Conservation (phyloP, 1,140 invertebrate species). For the Drosophila guanche region DNA sequence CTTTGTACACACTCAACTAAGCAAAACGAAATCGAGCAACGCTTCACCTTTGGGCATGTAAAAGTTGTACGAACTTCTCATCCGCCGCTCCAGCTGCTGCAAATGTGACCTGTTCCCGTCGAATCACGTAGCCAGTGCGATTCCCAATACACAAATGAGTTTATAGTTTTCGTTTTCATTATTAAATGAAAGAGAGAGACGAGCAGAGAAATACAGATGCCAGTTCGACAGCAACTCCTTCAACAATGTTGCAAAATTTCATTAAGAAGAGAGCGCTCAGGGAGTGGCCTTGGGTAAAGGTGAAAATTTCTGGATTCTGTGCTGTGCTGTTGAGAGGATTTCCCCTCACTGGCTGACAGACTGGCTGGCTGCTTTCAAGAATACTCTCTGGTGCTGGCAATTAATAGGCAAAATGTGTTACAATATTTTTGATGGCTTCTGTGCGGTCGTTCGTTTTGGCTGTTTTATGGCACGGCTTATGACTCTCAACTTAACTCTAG, state of each 20-base stretch:
- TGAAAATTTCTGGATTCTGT: conserved; percentile 23
- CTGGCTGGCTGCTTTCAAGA: neutral
- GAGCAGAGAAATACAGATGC: conserved; percentile 5
- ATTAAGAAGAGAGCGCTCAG: conserved; percentile 44
- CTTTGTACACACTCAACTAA: neutral
- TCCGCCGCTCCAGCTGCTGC: conserved; percentile 20
- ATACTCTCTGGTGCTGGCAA: conserved; percentile 37
- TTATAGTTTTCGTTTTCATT: conserved; percentile 63
- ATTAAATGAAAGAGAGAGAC: conserved; percentile 33
- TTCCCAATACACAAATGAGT: conserved; percentile 69
- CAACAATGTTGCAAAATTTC: conserved; percentile 67
- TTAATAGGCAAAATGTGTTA: conserved; percentile 78
- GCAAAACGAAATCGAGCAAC: neutral
- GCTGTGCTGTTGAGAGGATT: neutral
- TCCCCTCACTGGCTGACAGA: too few relatives aligned
- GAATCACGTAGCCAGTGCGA: conserved; percentile 44
- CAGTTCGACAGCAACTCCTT: conserved; percentile 1
- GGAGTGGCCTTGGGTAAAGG: conserved; percentile 15
- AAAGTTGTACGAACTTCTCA: conserved; percentile 16
- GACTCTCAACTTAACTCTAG: conserved; percentile 35
- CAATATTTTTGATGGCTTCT: conserved; percentile 77
- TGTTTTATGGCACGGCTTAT: conserved; percentile 74
- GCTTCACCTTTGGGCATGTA: conserved; percentile 1
- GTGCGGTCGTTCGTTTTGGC: conserved; percentile 47
- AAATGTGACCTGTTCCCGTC: conserved; percentile 4